Percentiles rank a stretch among this genome's conserved stretches.
phyloP scores from a whole-genome alignment of 1,140 invertebrate species.

The Triops cancriformis region DNA sequence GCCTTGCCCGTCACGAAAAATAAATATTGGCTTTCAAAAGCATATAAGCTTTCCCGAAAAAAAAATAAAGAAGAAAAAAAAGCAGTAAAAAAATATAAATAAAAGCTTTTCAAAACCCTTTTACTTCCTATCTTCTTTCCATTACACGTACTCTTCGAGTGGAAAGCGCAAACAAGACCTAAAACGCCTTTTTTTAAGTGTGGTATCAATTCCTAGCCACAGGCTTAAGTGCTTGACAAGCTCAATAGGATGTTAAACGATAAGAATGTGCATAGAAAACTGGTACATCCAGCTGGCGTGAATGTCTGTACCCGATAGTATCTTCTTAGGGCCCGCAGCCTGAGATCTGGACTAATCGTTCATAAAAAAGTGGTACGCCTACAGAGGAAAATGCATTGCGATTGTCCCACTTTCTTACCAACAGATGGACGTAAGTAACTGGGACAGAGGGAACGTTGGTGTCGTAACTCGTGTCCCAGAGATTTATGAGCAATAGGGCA shows the following conservation, averaged over 20 bases:
- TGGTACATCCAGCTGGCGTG: too few relatives aligned
- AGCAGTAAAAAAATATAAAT: too few relatives aligned
- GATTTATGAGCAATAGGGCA: not conserved
- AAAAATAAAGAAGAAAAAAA: conserved; percentile 9
- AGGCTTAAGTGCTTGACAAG: too few relatives aligned
- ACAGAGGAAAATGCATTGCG: not conserved
- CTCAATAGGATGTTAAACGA: too few relatives aligned
- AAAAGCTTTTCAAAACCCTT: not conserved
- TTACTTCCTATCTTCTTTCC: not conserved
- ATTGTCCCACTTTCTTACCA: not conserved
- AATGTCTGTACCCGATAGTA: too few relatives aligned
- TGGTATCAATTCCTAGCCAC: too few relatives aligned
- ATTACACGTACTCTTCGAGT: not conserved
- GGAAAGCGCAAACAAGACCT: too few relatives aligned
- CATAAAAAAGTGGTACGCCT: not conserved
- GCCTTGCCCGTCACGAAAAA: not conserved
- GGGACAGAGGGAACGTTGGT: not conserved
- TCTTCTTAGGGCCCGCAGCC: too few relatives aligned
- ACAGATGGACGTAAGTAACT: not conserved
- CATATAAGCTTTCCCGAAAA: not conserved
- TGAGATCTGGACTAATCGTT: too few relatives aligned
- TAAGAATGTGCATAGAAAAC: not conserved
- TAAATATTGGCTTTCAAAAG: not conserved
- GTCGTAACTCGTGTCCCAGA: not conserved
- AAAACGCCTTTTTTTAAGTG: too few relatives aligned